Base-by-base conservation (phyloP, 2,113 vertebrate species). In the Paracanthobrama guichenoti region DNA sequence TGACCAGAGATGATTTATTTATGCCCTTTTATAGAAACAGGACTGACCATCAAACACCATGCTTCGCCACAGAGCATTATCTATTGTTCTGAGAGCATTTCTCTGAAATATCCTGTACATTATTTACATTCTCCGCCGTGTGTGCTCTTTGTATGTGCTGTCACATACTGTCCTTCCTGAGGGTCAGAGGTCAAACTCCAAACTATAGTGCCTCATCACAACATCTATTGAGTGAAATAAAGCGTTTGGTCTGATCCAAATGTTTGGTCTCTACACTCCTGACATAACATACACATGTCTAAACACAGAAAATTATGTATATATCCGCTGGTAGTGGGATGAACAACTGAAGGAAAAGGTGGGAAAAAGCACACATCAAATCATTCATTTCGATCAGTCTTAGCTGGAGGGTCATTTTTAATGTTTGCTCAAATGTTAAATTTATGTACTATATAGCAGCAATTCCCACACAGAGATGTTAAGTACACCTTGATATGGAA, bases 191-290 rank as follows among this genome's bases (percentile, higher is more conserved):
- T 85, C 50, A 82, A 46, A 72, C 53, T 48, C 57, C 26, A 53
- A 60, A 35, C 53, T 55, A 18, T 46, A 13, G 14, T 24, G 22
- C 28, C 13, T 79, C 73, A 85, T 69, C 28, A 87, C 44, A 64
- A 85, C 16, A 22, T 46, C 31, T 67, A 78, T 53, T 39, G 67
- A 71, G n/a, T 6, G 24, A 44, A 12, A 48, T 64, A 16, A 26
- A 55, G 22, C 79, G 85, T 82, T 83, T 82, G 59, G 73, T 86
- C 79, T 86, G 81, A 10, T 35, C 59, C 26, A 53, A 46, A 53
- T 74, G 69, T 85, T 80, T 76, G 24, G 81, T 50, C 67, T 76
- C 31, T 60, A 48, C 6, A 66, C 48, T 35, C 13, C 48, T 75
- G 82, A n/a, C 48, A 55, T 39, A n/a, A 79, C 24, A 39, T 39